A percentile compares a stretch with the other conserved stretches of the same genome.
Evolutionary conservation across 2,888 invertebrate species (phyloP).

Genomic region (Drosophila fulvimacula): DNA sequence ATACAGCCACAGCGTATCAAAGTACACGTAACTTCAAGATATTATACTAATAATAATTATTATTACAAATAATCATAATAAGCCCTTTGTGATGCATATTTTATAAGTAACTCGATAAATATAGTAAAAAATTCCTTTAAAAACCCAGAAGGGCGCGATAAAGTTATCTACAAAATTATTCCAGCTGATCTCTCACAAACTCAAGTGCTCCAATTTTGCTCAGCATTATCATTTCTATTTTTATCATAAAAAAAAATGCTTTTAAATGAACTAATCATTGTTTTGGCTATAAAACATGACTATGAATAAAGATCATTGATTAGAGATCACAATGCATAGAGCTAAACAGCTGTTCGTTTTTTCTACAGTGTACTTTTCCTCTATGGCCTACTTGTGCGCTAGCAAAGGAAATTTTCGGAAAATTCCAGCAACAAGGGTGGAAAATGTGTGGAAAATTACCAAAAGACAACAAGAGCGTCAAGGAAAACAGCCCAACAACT

Average conservation of each 20-base stretch:
- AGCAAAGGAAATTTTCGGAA: background rate
- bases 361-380: background rate
- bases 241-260: background rate
- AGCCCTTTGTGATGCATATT: background rate
- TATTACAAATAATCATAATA: background rate
- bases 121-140: too few species aligned
- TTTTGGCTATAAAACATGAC: background rate
- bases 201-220: background rate
- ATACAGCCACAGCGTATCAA: background rate
- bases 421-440: conserved; percentile 2
- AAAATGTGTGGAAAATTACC: conserved; percentile 4
- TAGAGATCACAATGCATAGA: background rate
- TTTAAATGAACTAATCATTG: background rate
- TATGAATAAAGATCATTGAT: background rate
- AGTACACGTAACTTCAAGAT: background rate
- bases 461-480: background rate
- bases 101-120: background rate
- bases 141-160: background rate
- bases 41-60: background rate
- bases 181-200: background rate
- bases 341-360: conserved; percentile 1
- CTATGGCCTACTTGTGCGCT: background rate
- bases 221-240: background rate
- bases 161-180: too few species aligned
- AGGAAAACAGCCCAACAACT: background rate